Conservation (phyloP, 2,113 vertebrate species). For the Numenius arquata region DNA sequence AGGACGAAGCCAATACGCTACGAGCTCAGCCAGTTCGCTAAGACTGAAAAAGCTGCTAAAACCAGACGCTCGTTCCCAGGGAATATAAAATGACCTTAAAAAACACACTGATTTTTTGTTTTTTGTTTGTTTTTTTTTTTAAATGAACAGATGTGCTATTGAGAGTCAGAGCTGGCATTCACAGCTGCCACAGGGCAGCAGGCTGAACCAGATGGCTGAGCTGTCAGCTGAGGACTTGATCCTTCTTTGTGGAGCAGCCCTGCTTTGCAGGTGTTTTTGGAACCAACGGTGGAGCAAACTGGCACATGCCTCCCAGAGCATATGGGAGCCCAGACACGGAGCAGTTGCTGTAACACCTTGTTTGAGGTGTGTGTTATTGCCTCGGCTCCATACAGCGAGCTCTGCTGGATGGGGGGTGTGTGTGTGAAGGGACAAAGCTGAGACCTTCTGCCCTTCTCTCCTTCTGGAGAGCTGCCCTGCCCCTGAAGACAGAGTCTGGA, state of each 20-base stretch:
- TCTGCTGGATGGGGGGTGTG: not conserved
- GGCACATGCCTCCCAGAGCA: not conserved
- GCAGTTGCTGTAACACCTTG: not conserved
- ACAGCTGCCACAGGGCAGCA: constrained; percentile 31
- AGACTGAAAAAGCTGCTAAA: constrained; percentile 3
- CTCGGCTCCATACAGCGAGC: not conserved
- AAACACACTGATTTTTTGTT: not conserved
- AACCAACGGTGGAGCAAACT: not conserved
- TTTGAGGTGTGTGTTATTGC: not conserved
- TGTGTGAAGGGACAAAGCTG: not conserved
- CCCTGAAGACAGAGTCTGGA: not conserved
- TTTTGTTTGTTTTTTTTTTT: not conserved
- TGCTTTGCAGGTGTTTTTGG: not conserved
- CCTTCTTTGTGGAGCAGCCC: not conserved
- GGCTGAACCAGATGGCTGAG: constrained; percentile 30
- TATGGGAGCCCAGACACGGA: not conserved
- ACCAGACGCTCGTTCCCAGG: not conserved
- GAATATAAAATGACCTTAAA: constrained; percentile 33
- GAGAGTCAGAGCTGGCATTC: constrained; percentile 16
- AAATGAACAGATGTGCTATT: constrained; percentile 35
- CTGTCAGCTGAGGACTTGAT: constrained; percentile 2
- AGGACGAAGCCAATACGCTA: not conserved
- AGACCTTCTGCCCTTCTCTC: not conserved
- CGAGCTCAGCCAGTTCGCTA: not conserved
- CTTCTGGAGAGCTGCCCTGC: not conserved